A percentile compares a stretch with the other conserved stretches of the same genome.
Evolutionary conservation across 2,113 vertebrate species (phyloP).

Genomic region (Felis chaus): DNA sequence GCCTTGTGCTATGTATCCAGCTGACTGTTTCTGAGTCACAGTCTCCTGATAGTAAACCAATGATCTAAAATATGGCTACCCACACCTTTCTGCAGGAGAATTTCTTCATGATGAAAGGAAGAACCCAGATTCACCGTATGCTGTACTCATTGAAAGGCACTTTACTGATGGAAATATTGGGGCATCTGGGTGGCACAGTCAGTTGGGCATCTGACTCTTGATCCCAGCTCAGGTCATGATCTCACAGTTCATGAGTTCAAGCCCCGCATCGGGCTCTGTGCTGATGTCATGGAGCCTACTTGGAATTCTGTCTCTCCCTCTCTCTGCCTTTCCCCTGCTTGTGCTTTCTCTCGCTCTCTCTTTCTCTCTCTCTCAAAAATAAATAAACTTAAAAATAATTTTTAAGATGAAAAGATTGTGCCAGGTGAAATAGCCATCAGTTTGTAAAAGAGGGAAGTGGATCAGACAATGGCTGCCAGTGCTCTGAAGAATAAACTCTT

Average conservation of each 20-base stretch:
- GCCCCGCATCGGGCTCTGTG: neutral
- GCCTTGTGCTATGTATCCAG: too few relatives aligned
- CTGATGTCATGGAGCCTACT: neutral
- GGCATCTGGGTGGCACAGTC: neutral
- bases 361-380: neutral
- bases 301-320: neutral
- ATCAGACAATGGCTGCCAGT: constrained; percentile 83
- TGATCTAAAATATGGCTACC: too few relatives aligned
- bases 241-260: neutral
- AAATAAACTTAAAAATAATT: neutral
- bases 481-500: constrained; percentile 89
- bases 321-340: neutral
- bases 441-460: constrained; percentile 65
- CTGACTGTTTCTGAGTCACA: too few relatives aligned
- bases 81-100: too few relatives aligned
- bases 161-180: too few relatives aligned
- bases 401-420: neutral
- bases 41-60: too few relatives aligned
- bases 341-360: neutral
- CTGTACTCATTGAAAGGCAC: too few relatives aligned
- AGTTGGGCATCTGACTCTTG: neutral
- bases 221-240: neutral
- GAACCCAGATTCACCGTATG: too few relatives aligned
- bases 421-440: neutral
- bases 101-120: too few relatives aligned